Evolutionary conservation across 92 coral and sea anemone species (phyloP).

Genomic region (Anthopleura xanthogrammica): DNA sequence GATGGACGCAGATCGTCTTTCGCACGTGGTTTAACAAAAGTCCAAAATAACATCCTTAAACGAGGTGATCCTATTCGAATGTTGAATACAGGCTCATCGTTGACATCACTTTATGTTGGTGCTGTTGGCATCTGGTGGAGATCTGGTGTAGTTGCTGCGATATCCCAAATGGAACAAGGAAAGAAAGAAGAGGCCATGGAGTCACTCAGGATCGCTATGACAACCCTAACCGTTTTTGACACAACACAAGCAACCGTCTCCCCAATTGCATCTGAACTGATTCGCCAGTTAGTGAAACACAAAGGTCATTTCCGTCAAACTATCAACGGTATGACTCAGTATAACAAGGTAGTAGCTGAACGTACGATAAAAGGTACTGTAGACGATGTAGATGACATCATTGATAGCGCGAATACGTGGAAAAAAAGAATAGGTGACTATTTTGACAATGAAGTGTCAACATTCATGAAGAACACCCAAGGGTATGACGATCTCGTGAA

Average conservation of each 20-base stretch:
- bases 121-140: background rate
- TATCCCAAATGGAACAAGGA: conserved; percentile 5
- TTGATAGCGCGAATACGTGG: conserved; percentile 5
- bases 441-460: conserved; percentile 13
- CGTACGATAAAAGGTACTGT: background rate
- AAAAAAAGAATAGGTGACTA: conserved; percentile 16
- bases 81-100: background rate
- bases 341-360: background rate
- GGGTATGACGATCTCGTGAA: conserved; percentile 20
- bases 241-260: conserved; percentile 4
- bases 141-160: conserved; percentile 7
- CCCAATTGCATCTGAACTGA: conserved; percentile 8
- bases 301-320: background rate
- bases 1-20: background rate
- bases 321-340: background rate
- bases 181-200: conserved; percentile 2
- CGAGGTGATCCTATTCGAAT: conserved; percentile 10
- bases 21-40: background rate
- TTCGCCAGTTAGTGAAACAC: conserved; percentile 21
- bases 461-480: background rate
- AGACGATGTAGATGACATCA: background rate
- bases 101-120: too few species aligned
- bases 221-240: conserved; percentile 21
- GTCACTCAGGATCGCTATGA: background rate
- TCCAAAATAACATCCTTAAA: conserved; percentile 20